Base-by-base conservation (phyloP, 2,797 vertebrate species). In the Gobionotothen gibberifrons region DNA sequence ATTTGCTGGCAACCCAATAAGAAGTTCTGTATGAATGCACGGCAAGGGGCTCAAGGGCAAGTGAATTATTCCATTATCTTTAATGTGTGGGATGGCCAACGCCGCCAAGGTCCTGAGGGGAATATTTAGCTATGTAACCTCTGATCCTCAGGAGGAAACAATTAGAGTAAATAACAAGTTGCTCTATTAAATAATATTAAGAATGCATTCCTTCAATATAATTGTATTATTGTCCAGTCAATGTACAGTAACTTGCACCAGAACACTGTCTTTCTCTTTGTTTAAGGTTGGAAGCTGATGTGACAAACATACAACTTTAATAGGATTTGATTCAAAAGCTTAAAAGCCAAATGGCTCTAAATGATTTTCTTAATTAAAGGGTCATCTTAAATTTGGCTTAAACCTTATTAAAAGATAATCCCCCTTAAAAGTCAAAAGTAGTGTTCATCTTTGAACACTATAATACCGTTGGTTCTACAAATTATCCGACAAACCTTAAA, bases 21-120 rank as follows among this genome's bases (percentile, higher is more conserved):
- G 81, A 87, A 82, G 89, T 85, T 87, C 56, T 83, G 73, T 87
- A 53, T 81, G 88, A 84, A 83, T 74, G 85, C 69, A 53, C 8
- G 36, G 80, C 17, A 40, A 69, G 47, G 66, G 76, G 75, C 87
- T 92, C 90, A 93, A 95, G 94, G 93, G 88, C 91, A 89, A 92
- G 85, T 84, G 82, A 89, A 91, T 93, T 90, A 93, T 93, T 93
- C 85, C 81, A 91, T 93, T 91, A 90, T 83, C 81, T 81, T 81
- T 92, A 87, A 92, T 88, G 86, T 85, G 79, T 71, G 66, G 85
- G 72, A 80, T 79, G 87, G 52, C 57, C 64, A 76, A 76, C 62
- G 85, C 59, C 22, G n/a, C 78, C 78, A 64, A 79, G 77, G 83
- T 84, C 86, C 64, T 10, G 44, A 67, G 52, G 82, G 84, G 73